Evolutionary conservation across 2,888 invertebrate species (phyloP), one percentile per base, ranked within the genome.

Genomic region (Argyresthia albistria): DNA sequence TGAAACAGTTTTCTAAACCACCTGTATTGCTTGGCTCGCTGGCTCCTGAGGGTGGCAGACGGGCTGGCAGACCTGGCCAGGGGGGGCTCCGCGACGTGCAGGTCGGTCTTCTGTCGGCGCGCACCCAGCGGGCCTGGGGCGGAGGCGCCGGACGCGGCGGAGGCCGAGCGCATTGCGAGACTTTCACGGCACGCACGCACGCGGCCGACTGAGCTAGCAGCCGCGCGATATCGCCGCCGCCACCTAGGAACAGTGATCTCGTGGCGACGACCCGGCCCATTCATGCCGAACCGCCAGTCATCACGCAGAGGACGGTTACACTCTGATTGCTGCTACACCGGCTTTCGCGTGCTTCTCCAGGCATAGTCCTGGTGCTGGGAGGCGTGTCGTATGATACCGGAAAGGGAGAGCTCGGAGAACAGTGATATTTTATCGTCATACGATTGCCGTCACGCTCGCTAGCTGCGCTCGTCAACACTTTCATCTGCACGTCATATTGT

Each of bases 91-190:
- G 82, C 80, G 55, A 87, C 86, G 60, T 84, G 88, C 12, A 86
- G 76, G 72, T 88, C 88, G 12, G 88, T 88, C 70, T 88, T 83
- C 80, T 91, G 73, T 79, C 93, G 57, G 62, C 90, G 59, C 77
- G 92, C 72, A 82, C 93, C 67, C 62, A 83, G 66, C 46, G 43
- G 45, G 37, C 46, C 43, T 45, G 52, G 36, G 46, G 25, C 62
- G 55, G 69, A 73, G 56, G 53, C 42, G 14, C 16, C 46, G 36
- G 47, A 14, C 48, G 43, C 10, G 43, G 16, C n/a, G 14, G 43
- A n/a, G 9, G 55, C 14, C 39, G 81, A 68, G 65, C 83, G 84
- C 84, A 83, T 84, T 67, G 60, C 71, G 72, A 79, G 77, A 80
- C 76, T 82, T 74, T 79, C 80, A 75, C 84, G 71, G 81, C 80